Conservation (phyloP, 2,113 vertebrate genomes). For the Phasianus colchicus region DNA sequence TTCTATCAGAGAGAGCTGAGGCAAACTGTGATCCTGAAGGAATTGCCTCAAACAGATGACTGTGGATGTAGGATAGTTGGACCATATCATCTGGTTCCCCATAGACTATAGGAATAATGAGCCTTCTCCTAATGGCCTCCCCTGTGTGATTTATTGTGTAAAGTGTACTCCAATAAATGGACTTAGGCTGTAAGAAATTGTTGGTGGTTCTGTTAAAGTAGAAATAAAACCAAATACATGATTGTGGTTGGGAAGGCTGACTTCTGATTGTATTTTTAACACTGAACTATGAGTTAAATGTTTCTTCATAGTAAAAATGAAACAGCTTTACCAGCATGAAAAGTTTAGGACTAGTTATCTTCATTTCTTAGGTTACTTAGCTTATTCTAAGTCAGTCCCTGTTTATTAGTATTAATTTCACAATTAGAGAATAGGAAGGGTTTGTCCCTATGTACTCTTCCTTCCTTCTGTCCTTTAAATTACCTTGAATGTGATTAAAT, state of each 20-base stretch:
- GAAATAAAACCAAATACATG: neutral
- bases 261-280: neutral
- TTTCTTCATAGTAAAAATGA: rapidly evolving
- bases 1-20: neutral
- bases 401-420: neutral
- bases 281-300: neutral
- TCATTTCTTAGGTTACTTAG: neutral
- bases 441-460: neutral
- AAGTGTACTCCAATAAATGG: neutral
- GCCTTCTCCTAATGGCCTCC: neutral
- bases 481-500: conserved; percentile 28
- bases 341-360: neutral
- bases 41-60: neutral
- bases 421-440: neutral
- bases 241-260: neutral
- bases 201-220: neutral
- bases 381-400: neutral
- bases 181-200: neutral
- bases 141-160: neutral
- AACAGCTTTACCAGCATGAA: neutral
- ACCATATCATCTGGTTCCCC: neutral
- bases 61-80: neutral
- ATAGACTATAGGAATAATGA: neutral
- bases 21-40: neutral
- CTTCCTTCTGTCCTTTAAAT: conserved; percentile 22